Conservation (phyloP, 2,797 vertebrate species). For the Anabacerthia variegaticeps region DNA sequence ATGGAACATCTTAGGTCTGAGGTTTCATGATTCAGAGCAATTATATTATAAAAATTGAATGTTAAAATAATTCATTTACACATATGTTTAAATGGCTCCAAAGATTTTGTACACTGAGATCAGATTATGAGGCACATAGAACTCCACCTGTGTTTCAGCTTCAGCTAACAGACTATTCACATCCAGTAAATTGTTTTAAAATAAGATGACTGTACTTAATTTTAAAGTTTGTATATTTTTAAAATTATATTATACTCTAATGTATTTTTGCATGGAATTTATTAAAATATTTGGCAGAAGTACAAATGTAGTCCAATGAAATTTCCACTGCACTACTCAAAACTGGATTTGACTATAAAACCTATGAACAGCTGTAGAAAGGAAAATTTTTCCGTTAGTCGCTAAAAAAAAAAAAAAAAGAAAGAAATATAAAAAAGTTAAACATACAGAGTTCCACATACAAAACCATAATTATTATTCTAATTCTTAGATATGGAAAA, state of each 20-base stretch:
- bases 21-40: slow-evolving; percentile 53
- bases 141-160: neutral
- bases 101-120: slow-evolving; percentile 1
- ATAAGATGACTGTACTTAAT: neutral
- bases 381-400: neutral
- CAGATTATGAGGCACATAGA: neutral
- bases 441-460: neutral
- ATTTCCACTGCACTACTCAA: neutral
- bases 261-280: neutral
- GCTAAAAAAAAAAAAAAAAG: neutral
- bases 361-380: neutral
- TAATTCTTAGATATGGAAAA: neutral
- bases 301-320: neutral
- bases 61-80: slow-evolving; percentile 48
- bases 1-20: slow-evolving; percentile 28
- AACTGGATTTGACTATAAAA: neutral
- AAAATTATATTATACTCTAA: neutral
- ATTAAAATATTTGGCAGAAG: neutral
- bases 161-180: neutral
- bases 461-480: neutral
- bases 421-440: neutral
- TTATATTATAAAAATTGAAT: slow-evolving; percentile 32
- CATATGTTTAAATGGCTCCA: neutral
- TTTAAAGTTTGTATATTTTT: neutral
- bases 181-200: neutral